Base-by-base conservation (phyloP, 1,140 invertebrate genomes). In the Cotesia vestalis region DNA sequence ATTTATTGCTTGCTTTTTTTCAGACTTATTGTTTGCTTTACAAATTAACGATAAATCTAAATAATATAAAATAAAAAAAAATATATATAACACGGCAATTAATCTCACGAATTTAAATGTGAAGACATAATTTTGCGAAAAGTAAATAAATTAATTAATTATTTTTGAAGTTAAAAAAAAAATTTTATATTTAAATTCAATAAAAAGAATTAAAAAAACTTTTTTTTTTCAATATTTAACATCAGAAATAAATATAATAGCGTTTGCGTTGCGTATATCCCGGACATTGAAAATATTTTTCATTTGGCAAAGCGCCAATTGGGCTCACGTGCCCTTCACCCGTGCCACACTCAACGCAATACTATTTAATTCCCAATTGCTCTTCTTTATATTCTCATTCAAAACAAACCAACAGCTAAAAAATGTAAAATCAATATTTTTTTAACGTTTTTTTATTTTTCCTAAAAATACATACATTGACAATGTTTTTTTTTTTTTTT, bases 261-360 rank as follows among this genome's bases (percentile, higher is more conserved):
- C 5, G 20, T 61, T 11, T 53, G 72, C 59, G 72, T 75, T 57
- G 68, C 38, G 11, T 46, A 46, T 6, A 71, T 74, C 64, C 75
- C 75, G 80, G 78, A 83, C 80, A 84, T 83, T 84, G 82, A 84
- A 81, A 82, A 84, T 84, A 81, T 82, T 80, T 46, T 81, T 85
- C 78, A 82, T 83, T 84, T 85, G 84, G 85, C 81, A n/a, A 3
- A 9, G 38, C 20, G 78, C 84, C 85, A 86, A 85, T 84, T 85
- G 85, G 84, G 82, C 78, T 81, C 68, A 40, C 59, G 55, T 84
- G 85, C 83, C 84, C 82, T 85, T 86, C 84, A 82, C 76, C 80
- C 76, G 83, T 83, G 81, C 81, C 12, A 27, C 80, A 85, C 78
- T 83, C 79, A 82, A 82, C 82, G 79, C 78, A 82, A 82, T 81